Evolutionary conservation across 2,888 invertebrate genomes (phyloP), one percentile per base, ranked within the genome.

Genomic region (Parnassius mnemosyne): DNA sequence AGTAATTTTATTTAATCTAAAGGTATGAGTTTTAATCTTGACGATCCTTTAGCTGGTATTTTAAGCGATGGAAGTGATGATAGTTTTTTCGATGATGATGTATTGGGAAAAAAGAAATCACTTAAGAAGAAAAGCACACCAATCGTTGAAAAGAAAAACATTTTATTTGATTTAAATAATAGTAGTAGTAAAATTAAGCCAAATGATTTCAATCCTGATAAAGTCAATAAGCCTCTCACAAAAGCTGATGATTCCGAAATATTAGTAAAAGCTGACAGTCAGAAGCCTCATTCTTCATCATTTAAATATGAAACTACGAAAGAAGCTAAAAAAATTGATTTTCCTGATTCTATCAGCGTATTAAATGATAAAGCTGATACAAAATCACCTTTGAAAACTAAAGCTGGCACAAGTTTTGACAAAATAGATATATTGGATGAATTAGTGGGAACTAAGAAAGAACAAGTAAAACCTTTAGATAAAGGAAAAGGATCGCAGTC

Each of bases 1-100:
- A 34, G 34, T 34, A 25, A 25, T 5, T 5, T 25, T 25, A 3
- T 5, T 25, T 34, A n/a, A 12, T n/a, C 25, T 52, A 7, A 51
- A 10, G 50, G 47, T 66, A 59, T 59, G 59, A 59, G 53, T 59
- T 59, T 59, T 70, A 92, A 93, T 76, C 74, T 92, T 43, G 93
- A 94, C 57, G 94, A 94, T 80, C 94, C 94, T 11, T 80, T 94
- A 66, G 94, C 93, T 43, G 94, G 94, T 73, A 90, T 93, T 73
- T 81, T 94, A 53, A 94, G 94, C 73, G 95, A 94, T 74, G 94
- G 93, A 63, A 94, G 94, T 71, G 94, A 94, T 71, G 95, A 95
- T 72, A 95, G 94, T 81, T 95, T 95, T 74, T 95, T 95, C 72
- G 94, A 94, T 69, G 93, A 94, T 69, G 93, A 93, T 69, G 91